Evolutionary conservation across 2,888 invertebrate genomes (phyloP).

Genomic region (Tetrapedia diversipes): DNA sequence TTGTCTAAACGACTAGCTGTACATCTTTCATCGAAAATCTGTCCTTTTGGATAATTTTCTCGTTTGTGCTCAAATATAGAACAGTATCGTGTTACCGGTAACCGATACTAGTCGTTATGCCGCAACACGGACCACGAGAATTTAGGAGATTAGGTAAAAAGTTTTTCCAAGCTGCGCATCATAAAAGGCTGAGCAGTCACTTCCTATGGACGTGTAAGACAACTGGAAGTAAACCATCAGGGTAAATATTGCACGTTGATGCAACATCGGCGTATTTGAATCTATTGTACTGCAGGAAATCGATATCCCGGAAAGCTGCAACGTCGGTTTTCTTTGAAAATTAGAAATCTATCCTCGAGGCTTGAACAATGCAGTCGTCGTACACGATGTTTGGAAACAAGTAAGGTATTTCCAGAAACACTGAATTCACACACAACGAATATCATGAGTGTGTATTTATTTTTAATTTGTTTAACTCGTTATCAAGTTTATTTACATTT

Average conservation of each 20-base stretch:
- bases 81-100: conserved; percentile 55
- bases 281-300: conserved; percentile 58
- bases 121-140: conserved; percentile 53
- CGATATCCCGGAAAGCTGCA: conserved; percentile 65
- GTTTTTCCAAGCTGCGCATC: conserved; percentile 41
- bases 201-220: conserved; percentile 36
- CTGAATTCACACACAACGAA: neutral
- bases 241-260: conserved; percentile 53
- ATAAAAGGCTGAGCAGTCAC: conserved; percentile 37
- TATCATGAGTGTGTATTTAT: too few species aligned
- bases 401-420: neutral
- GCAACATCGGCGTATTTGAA: conserved; percentile 42
- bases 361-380: conserved; percentile 20
- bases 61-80: conserved; percentile 21
- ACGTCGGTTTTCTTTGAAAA: conserved; percentile 65
- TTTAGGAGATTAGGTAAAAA: conserved; percentile 38
- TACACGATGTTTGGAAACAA: conserved; percentile 1
- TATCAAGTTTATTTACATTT: too few species aligned
- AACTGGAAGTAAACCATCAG: conserved; percentile 63
- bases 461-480: too few species aligned
- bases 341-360: conserved; percentile 60
- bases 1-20: neutral
- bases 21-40: neutral
- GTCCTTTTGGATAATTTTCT: neutral
- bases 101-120: conserved; percentile 34